These are phyloP conservation scores for Chloropsis hardwickii DNA, from an alignment of 2,113 vertebrate genomes.

Conservation along the genomic window DNA sequence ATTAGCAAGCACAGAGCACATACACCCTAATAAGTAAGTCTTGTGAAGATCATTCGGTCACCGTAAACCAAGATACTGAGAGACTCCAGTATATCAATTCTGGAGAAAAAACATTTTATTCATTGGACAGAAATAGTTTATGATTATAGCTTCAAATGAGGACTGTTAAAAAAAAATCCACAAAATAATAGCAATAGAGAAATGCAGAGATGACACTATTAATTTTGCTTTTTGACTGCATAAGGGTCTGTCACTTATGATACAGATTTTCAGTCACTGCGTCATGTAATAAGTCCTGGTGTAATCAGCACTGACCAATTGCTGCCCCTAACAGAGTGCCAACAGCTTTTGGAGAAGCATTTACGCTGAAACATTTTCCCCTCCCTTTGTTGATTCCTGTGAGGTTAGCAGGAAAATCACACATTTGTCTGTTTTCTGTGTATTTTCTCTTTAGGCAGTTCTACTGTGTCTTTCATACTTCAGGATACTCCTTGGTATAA, in stretches of 20 bases:
- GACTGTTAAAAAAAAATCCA: background rate
- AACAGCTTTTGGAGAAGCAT: background rate
- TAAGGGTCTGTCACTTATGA: background rate
- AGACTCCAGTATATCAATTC: background rate
- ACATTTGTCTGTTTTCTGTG: background rate
- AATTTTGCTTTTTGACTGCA: background rate
- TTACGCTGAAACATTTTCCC: rapidly evolving
- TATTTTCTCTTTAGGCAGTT: background rate
- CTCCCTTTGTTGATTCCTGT: background rate
- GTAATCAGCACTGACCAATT: background rate
- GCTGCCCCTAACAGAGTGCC: background rate
- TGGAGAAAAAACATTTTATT: background rate
- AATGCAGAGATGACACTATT: background rate
- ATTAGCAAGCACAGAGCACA: background rate
- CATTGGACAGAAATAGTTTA: background rate
- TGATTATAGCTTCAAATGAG: background rate
- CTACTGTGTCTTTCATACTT: background rate
- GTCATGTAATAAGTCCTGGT: background rate
- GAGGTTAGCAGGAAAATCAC: background rate
- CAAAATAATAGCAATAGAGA: background rate
- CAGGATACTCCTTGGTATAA: background rate
- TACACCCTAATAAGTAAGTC: background rate
- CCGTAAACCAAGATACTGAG: background rate
- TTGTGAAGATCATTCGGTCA: background rate
- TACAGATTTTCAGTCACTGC: background rate